Evolutionary conservation across 2,113 vertebrate genomes (phyloP), one percentile per base, ranked within the genome.

Genomic region (Azemiops feae): DNA sequence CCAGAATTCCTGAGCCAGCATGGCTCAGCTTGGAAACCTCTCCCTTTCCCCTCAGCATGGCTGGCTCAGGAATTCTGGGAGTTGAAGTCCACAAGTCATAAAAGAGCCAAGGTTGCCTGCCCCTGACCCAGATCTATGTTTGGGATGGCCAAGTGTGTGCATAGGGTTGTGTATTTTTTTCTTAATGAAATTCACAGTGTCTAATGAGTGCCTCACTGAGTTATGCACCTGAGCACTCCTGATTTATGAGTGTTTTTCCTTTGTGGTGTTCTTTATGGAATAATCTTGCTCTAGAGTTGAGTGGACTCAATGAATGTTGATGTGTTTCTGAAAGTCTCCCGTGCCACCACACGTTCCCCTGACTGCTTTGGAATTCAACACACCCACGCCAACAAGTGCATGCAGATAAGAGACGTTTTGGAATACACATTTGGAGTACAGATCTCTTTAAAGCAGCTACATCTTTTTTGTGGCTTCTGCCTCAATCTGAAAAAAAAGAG

Each of bases 181-280:
- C 87, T 58, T 92, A 86, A 91, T 87, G 86, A 95, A 89, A 11
- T 10, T 3, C 3, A 39, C 91, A 22, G 16, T 14, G 87, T 95
- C 91, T 94, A 94, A 95, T 95, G 92, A 95, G 93, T 86, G 93
- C 18, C 27, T 86, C n/a, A 47, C 23, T 93, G 94, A 93, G 89
- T 64, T 93, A 52, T 87, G 16, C 91, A 92, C 53, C 93, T 93
- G 3, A 2, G 3, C n/a, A 69, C 12, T 64, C 25, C 88, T 95
- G 95, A 96, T 95, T 94, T 94, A 94, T 91, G 81, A 86, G n/a
- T 0, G 8, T 96, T 2, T 91, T 43, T 94, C 85, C 93, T 87
- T 94, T 85, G 22, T 90, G 85, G 20, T 27, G 47, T 57, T 23
- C 93, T 95, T 94, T 95, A 93, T 16, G 93, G 93, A 93, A 93